Conservation (phyloP, 2,888 invertebrate genomes). For the Drosophila acutilabella region DNA sequence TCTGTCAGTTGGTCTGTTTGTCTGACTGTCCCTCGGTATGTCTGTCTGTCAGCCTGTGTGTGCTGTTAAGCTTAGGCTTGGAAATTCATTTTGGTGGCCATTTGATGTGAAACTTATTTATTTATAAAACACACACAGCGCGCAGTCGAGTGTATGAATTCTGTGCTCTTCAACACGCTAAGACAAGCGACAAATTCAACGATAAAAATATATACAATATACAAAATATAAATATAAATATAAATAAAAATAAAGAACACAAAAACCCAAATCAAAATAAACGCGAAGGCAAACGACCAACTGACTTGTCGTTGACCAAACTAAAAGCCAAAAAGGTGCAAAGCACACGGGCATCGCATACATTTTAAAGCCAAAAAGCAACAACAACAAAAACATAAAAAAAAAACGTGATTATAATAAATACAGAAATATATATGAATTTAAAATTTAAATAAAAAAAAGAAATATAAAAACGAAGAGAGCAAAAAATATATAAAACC, state of each 20-base stretch:
- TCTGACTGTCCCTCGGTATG: not conserved
- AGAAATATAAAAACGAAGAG: slow-evolving; percentile 12
- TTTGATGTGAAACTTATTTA: slow-evolving; percentile 63
- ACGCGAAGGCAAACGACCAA: slow-evolving; percentile 3
- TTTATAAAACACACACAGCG: slow-evolving; percentile 67
- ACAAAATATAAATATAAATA: not conserved
- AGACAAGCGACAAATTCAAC: slow-evolving; percentile 52
- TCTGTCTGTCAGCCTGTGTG: not conserved
- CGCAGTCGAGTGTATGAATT: slow-evolving; percentile 76
- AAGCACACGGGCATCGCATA: slow-evolving; percentile 54
- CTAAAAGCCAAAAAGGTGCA: slow-evolving; percentile 48
- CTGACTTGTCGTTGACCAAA: slow-evolving; percentile 12
- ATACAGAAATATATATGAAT: slow-evolving; percentile 21
- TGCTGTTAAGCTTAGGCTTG: slow-evolving; percentile 58
- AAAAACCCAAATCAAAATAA: slow-evolving; percentile 15
- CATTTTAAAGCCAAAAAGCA: slow-evolving; percentile 23
- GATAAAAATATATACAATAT: slow-evolving; percentile 23
- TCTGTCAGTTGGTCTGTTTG: not conserved
- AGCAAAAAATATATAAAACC: not conserved
- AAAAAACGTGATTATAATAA: slow-evolving; percentile 8
- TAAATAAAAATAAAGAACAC: slow-evolving; percentile 25
- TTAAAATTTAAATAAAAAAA: slow-evolving; percentile 13
- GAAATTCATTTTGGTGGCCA: slow-evolving; percentile 64
- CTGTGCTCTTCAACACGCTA: slow-evolving; percentile 39
- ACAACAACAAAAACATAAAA: not conserved